A percentile compares a stretch with the other conserved stretches of the same genome.
These are phyloP conservation scores for Terebella lapidaria DNA, from an alignment of 2,888 invertebrate species.

Conservation along the genomic window DNA sequence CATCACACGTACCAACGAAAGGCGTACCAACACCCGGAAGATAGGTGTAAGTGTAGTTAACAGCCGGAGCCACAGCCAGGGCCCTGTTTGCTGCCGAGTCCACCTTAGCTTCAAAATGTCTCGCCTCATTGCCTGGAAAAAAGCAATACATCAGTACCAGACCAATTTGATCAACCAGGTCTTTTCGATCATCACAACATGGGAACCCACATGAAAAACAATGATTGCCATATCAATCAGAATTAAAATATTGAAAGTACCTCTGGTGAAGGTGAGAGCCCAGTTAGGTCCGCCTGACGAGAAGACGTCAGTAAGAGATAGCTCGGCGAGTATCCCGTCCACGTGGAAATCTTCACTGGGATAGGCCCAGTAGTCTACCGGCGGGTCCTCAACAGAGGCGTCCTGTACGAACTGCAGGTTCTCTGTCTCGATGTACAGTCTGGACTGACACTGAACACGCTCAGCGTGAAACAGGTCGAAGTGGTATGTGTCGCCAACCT, in stretches of 20 bases:
- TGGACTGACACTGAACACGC: conserved; percentile 25
- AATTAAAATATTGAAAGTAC: conserved; percentile 12
- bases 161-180: no score
- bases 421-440: conserved; percentile 26
- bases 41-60: conserved; percentile 25
- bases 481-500: conserved; percentile 24
- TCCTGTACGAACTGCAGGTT: conserved; percentile 20
- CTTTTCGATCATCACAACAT: no score
- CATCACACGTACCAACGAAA: conserved; percentile 31
- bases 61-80: conserved; percentile 21
- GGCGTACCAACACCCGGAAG: conserved; percentile 24
- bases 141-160: neutral
- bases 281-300: conserved; percentile 32
- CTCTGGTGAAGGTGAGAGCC: conserved; percentile 20
- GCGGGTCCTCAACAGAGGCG: conserved; percentile 23
- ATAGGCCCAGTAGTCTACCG: conserved; percentile 31
- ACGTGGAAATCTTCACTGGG: conserved; percentile 34
- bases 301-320: conserved; percentile 33
- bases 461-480: conserved; percentile 37
- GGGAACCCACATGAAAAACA: no score
- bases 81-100: conserved; percentile 26
- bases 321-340: conserved; percentile 31
- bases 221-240: no score
- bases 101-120: conserved; percentile 30
- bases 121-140: conserved; percentile 33